Conservation (phyloP, 1,140 invertebrate genomes). For the Drosophila obscura region DNA sequence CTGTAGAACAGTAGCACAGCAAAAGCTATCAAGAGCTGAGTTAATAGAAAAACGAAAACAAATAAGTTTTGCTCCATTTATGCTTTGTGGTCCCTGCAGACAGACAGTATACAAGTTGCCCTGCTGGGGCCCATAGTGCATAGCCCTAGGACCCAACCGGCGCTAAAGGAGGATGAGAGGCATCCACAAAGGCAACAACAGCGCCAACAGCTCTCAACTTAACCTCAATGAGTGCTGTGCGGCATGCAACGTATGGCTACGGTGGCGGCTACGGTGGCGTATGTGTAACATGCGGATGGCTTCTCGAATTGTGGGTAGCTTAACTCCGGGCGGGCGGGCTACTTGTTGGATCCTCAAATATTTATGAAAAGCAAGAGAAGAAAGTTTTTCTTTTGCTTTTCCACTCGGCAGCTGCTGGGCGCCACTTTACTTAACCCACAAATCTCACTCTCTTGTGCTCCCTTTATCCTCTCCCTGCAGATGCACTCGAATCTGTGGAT, state of each 20-base stretch:
- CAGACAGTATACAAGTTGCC: neutral
- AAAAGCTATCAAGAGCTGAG: too few relatives aligned
- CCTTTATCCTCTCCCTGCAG: conserved; percentile 34
- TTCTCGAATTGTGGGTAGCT: conserved; percentile 49
- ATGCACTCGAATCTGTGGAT: conserved; percentile 81
- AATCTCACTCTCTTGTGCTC: neutral
- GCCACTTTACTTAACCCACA: conserved; percentile 1
- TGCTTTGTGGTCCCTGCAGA: too few relatives aligned
- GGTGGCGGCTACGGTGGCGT: conserved; percentile 61
- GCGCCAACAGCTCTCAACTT: conserved; percentile 56
- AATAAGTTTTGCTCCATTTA: too few relatives aligned
- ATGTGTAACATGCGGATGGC: conserved; percentile 63
- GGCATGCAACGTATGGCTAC: conserved; percentile 3
- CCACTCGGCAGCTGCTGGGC: conserved; percentile 15
- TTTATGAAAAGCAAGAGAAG: conserved; percentile 62
- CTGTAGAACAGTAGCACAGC: too few relatives aligned
- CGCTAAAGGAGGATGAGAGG: conserved; percentile 4
- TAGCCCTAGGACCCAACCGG: neutral
- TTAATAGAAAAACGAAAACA: too few relatives aligned
- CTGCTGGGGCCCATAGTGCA: neutral
- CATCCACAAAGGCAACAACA: conserved; percentile 38
- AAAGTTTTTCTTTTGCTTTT: conserved; percentile 35
- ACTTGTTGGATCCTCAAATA: conserved; percentile 77
- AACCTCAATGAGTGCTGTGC: conserved; percentile 69
- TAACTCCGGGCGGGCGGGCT: conserved; percentile 65